A percentile compares a stretch with the other conserved stretches of the same genome.
Conservation (phyloP, 92 coral and sea anemone genomes). For the Phymanthus crucifer region DNA sequence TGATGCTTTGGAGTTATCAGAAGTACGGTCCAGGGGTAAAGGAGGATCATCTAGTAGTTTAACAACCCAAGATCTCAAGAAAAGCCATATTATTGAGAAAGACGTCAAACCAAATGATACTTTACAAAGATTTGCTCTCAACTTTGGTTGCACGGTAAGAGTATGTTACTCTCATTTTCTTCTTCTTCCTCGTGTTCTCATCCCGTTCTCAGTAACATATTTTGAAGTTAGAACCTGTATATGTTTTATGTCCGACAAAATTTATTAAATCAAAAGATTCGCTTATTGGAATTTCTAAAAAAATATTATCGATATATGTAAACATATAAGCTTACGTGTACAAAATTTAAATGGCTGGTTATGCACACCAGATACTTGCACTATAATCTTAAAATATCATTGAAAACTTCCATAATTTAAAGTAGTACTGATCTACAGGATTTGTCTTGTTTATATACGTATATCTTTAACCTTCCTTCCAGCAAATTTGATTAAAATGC, state of each 20-base stretch:
- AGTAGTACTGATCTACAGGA: too few species aligned
- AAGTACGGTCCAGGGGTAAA: slow-evolving; percentile 85
- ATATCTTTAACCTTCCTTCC: too few species aligned
- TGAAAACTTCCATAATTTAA: too few species aligned
- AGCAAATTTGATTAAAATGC: too few species aligned
- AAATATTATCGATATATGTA: background rate
- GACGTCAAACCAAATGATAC: slow-evolving; percentile 79
- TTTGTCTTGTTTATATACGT: too few species aligned
- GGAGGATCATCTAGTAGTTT: slow-evolving; percentile 34
- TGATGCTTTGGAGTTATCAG: slow-evolving; percentile 74
- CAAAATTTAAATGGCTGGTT: background rate
- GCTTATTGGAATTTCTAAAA: background rate
- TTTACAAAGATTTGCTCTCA: slow-evolving; percentile 83
- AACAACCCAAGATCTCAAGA: slow-evolving; percentile 54
- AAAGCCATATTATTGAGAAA: slow-evolving; percentile 74
- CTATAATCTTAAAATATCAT: too few species aligned
- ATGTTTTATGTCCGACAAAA: background rate
- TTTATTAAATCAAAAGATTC: background rate
- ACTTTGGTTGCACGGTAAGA: slow-evolving; percentile 98
- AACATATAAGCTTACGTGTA: slow-evolving; percentile 5
- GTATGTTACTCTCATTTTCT: background rate
- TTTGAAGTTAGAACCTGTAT: background rate
- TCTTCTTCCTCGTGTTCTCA: background rate
- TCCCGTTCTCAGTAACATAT: background rate
- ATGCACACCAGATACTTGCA: background rate